Conservation (phyloP, 1,140 invertebrate species). For the Zaprionus ghesquierei region DNA sequence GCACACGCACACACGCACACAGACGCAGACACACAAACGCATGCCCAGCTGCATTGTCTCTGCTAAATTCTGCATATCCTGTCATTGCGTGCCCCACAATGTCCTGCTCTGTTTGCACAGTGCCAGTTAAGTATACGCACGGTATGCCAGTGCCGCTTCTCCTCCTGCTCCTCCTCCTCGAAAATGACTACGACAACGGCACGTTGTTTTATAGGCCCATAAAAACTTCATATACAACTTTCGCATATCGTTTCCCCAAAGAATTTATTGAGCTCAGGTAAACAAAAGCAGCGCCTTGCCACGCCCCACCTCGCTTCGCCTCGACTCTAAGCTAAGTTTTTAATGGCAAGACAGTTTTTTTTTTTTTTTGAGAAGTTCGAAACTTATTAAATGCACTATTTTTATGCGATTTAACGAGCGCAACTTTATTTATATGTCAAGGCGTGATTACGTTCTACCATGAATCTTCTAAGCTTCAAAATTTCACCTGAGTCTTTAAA, state of each 20-base stretch:
- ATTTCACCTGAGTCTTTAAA: background rate
- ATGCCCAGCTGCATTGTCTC: constrained; percentile 37
- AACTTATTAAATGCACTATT: background rate
- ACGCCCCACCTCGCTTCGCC: background rate
- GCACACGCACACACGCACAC: constrained; percentile 14
- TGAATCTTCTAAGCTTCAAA: background rate
- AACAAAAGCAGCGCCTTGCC: background rate
- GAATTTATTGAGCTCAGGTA: constrained; percentile 46
- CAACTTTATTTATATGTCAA: background rate
- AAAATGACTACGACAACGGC: background rate
- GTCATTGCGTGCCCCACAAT: constrained; percentile 24
- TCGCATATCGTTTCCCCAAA: constrained; percentile 32
- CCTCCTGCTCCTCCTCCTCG: background rate
- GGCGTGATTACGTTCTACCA: background rate
- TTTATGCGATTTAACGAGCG: background rate
- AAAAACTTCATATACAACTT: constrained; percentile 63
- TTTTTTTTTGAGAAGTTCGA: background rate
- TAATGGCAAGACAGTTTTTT: background rate
- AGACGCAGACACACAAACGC: background rate
- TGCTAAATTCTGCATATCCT: constrained; percentile 67
- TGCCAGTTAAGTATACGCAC: constrained; percentile 19
- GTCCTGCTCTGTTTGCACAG: constrained; percentile 23
- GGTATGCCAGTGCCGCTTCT: constrained; percentile 11
- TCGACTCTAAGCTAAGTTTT: background rate
- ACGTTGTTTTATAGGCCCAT: constrained; percentile 56